Evolutionary conservation across 2,113 vertebrate genomes (phyloP), one percentile per base, ranked within the genome.

Genomic region (Buteo buteo): DNA sequence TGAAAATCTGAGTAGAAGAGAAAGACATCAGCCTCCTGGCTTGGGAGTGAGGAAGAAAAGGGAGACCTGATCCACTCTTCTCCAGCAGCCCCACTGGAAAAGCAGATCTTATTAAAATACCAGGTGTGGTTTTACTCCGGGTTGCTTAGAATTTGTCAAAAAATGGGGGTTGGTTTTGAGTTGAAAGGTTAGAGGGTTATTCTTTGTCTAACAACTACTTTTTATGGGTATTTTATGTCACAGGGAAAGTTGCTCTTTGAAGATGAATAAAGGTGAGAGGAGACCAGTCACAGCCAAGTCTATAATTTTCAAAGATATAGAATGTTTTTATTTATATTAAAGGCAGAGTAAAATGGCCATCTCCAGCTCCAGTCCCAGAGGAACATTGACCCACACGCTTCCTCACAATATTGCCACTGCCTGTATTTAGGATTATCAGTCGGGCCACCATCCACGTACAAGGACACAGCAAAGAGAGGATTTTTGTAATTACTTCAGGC

Each of bases 1-100:
- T 98, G 96, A 99, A 99, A 94, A 99, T 98, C 99, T 99, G 95
- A 55, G 4, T 2, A 14, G 36, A 57, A 93, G 49, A 92, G 50
- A 90, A 47, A 64, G 26, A 82, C 61, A 82, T 71, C 36, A 88
- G 15, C 19, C 54, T 42, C 34, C 32, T 0, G 0, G 6, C 24
- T 24, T 42, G 50, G 66, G 16, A 88, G 16, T 7, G 29, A 81
- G 47, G 65, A 42, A 89, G 24, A 25, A 42, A 64, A 40, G 26
- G 6, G 59, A 71, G 24, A 45, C 32, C 49, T 44, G n/a, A 31
- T 29, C 52, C 52, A 32, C 10, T 10, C 69, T 55, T 26, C 22
- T 61, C 65, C 44, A 61, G 31, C 24, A 88, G 47, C 18, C 28
- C 31, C 54, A 32, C 3, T 59, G 44, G n/a, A 86, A 88, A 83